phyloP scores from a whole-genome alignment of 2,888 invertebrate species.

The Linnaemya vulpina region DNA sequence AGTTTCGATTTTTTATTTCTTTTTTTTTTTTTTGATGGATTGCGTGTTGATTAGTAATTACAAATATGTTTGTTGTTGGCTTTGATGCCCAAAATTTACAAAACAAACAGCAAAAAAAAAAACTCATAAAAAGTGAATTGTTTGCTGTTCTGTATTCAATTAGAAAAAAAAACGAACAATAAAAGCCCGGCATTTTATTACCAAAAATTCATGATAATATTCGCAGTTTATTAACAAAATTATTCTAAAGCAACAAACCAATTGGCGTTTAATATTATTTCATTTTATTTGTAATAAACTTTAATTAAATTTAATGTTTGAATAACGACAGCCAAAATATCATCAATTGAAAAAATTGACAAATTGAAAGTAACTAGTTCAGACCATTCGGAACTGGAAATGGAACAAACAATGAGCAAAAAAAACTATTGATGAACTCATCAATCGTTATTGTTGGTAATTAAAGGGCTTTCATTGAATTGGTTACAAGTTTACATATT shows the following conservation, averaged over 20 bases:
- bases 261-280: constrained; percentile 8
- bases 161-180: background rate
- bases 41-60: constrained; percentile 66
- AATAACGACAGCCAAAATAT: constrained; percentile 30
- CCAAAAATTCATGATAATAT: constrained; percentile 55
- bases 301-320: constrained; percentile 63
- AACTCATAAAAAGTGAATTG: background rate
- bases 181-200: constrained; percentile 32
- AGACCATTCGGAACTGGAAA: constrained; percentile 4
- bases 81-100: constrained; percentile 39
- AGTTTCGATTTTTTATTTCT: constrained; percentile 37
- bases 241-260: constrained; percentile 24
- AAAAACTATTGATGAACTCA: constrained; percentile 4
- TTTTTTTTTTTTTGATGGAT: constrained; percentile 39
- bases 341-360: background rate
- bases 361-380: constrained; percentile 6
- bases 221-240: constrained; percentile 65
- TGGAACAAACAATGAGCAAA: background rate
- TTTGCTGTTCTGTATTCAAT: constrained; percentile 27
- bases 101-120: background rate
- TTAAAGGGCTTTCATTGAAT: background rate
- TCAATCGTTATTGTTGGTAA: background rate
- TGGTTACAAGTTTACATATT: background rate
- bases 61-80: constrained; percentile 22
- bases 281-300: constrained; percentile 37